Conservation (phyloP, 2,888 invertebrate genomes). For the Allophyes oxyacanthae region DNA sequence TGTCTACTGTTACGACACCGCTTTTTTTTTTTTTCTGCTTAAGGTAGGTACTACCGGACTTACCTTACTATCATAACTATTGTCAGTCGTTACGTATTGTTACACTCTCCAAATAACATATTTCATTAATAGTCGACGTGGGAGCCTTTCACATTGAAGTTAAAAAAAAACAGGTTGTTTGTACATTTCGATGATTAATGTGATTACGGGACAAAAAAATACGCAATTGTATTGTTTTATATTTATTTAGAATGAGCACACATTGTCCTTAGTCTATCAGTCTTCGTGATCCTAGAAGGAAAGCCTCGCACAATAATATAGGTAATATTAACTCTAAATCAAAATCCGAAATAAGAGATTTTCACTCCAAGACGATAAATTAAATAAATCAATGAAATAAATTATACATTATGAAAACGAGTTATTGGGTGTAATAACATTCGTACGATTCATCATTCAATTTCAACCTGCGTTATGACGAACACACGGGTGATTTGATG, state of each 20-base stretch:
- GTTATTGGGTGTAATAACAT: constrained; percentile 51
- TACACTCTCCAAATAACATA: background rate
- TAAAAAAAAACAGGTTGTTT: too few species aligned
- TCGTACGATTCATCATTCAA: too few species aligned
- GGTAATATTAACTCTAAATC: constrained; percentile 27
- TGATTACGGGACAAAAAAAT: constrained; percentile 38
- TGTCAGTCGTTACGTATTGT: background rate
- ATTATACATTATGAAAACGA: constrained; percentile 65
- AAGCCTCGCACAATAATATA: constrained; percentile 41
- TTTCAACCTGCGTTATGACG: too few species aligned
- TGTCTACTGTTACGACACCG: too few species aligned
- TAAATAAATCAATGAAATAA: constrained; percentile 74
- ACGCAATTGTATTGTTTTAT: constrained; percentile 54
- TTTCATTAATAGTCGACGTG: too few species aligned
- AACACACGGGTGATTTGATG: too few species aligned
- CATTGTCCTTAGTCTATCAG: constrained; percentile 76
- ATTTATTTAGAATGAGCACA: constrained; percentile 68
- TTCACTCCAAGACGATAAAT: constrained; percentile 45
- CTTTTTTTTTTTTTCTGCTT: too few species aligned
- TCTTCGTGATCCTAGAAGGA: constrained; percentile 66
- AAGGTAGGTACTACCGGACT: too few species aligned
- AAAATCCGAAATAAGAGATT: constrained; percentile 23
- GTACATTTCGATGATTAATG: too few species aligned
- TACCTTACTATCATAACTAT: too few species aligned
- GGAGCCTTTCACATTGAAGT: too few species aligned